Evolutionary conservation across 2,888 invertebrate species (phyloP), one percentile per base, ranked within the genome.

Genomic region (Trichacis sp.): DNA sequence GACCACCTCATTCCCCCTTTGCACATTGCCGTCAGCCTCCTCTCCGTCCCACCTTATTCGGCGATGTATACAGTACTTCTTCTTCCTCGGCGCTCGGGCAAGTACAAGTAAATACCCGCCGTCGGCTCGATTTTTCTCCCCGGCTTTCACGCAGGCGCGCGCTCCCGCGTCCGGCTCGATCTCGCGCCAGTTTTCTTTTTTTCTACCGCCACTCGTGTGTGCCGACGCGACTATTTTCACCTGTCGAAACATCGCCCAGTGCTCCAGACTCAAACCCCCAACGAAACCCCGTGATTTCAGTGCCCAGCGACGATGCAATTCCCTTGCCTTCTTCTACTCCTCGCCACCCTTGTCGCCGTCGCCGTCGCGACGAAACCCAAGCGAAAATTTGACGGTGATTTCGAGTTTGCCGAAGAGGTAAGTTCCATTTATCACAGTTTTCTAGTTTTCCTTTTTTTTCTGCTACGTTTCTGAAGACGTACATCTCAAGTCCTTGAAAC

Each of bases 371-470:
- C 50, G 18, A 69, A 87, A 87, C 75, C 90, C 84, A 91, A 91
- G 86, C 87, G 90, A 83, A 92, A 91, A 85, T 91, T 91, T 82
- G 91, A 92, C 81, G 91, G 91, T 64, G 92, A 92, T 84, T 92
- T 92, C 82, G 92, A 92, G 83, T 92, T 92, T 83, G 91, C 91
- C 79, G 92, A 92, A 85, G 92, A 92, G 90, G 92, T 92, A 87
- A 33, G 19, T 11, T 40, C n/a, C n/a, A n/a, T n/a, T n/a, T n/a
- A n/a, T n/a, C n/a, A n/a, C n/a, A n/a, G n/a, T 40, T 17, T 42
- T 17, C 17, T 42, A 14, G 42, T 8, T 42, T 14, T 14, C 17
- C n/a, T 6, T 18, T 42, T 18, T 42, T 17, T 42, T 36, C 9
- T 12, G 14, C 8, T 24, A 24, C 33, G 33, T 3, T 33, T 6